A percentile compares a stretch with the other conserved stretches of the same genome.
Evolutionary conservation across 2,888 invertebrate species (phyloP).

Genomic region (Drosophila flavopinicola): DNA sequence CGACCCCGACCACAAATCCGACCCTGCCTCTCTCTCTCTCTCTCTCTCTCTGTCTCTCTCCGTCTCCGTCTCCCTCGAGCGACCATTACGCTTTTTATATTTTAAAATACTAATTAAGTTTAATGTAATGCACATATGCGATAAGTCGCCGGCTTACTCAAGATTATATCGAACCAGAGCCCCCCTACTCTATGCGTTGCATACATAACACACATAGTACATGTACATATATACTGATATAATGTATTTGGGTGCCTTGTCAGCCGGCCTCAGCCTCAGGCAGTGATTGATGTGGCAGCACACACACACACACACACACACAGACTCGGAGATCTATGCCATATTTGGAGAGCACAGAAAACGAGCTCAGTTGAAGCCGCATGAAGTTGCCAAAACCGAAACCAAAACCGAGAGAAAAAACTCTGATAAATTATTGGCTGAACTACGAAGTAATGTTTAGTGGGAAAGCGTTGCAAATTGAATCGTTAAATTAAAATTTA

Average conservation of each 20-base stretch:
- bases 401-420: constrained; percentile 5
- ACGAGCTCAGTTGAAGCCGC: constrained; percentile 27
- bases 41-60: not conserved
- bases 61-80: not conserved
- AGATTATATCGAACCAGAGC: constrained; percentile 66
- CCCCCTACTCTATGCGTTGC: constrained; percentile 25
- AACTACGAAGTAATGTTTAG: constrained; percentile 20
- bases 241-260: constrained; percentile 75
- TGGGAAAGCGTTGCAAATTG: constrained; percentile 54
- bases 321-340: constrained; percentile 31
- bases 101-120: constrained; percentile 71
- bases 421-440: constrained; percentile 26
- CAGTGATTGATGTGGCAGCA: constrained; percentile 68
- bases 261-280: constrained; percentile 34
- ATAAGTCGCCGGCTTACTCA: constrained; percentile 69
- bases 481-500: constrained; percentile 36
- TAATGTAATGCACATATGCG: constrained; percentile 78
- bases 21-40: not conserved
- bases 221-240: constrained; percentile 15
- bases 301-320: constrained; percentile 12
- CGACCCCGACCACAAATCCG: constrained; percentile 3
- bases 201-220: constrained; percentile 19
- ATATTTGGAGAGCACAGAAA: constrained; percentile 52
- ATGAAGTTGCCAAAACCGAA: constrained; percentile 9
- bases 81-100: not conserved